Conservation (phyloP, 2,888 invertebrate species). For the Mythimna ferrago region DNA sequence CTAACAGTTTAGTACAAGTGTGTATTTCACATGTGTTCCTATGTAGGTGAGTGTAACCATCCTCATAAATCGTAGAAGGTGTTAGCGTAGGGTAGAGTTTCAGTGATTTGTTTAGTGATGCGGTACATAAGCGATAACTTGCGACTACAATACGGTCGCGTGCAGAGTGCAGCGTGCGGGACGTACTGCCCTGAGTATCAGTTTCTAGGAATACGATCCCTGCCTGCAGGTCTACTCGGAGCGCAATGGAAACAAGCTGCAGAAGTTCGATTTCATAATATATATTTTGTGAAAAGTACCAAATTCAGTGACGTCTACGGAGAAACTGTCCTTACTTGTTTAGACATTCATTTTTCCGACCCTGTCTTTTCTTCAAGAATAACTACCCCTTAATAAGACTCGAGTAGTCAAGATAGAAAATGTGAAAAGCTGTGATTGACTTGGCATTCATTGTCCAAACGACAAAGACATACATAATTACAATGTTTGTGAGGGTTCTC, state of each 20-base stretch:
- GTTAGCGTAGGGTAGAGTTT: slow-evolving; percentile 17
- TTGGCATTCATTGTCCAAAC: too few relatives aligned
- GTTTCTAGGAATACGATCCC: slow-evolving; percentile 23
- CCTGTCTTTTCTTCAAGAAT: too few relatives aligned
- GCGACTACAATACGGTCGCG: slow-evolving; percentile 22
- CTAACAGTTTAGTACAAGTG: not conserved
- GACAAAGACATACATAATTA: too few relatives aligned
- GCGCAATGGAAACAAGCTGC: not conserved
- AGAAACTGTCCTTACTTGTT: too few relatives aligned
- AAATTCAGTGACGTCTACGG: too few relatives aligned
- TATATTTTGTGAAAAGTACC: too few relatives aligned
- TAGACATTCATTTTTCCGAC: too few relatives aligned
- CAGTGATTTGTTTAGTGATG: slow-evolving; percentile 21
- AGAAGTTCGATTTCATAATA: not conserved
- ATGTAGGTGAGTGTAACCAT: not conserved
- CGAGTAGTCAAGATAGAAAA: too few relatives aligned
- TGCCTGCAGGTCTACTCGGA: not conserved
- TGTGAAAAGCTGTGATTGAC: too few relatives aligned
- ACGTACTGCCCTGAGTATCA: slow-evolving; percentile 6
- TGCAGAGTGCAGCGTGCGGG: not conserved
- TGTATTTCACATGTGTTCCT: not conserved
- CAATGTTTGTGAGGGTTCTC: too few relatives aligned
- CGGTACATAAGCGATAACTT: slow-evolving; percentile 9
- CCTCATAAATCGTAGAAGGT: not conserved
- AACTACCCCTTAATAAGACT: too few relatives aligned